Conservation (phyloP, 2,113 vertebrate genomes). For the Albula goreensis region DNA sequence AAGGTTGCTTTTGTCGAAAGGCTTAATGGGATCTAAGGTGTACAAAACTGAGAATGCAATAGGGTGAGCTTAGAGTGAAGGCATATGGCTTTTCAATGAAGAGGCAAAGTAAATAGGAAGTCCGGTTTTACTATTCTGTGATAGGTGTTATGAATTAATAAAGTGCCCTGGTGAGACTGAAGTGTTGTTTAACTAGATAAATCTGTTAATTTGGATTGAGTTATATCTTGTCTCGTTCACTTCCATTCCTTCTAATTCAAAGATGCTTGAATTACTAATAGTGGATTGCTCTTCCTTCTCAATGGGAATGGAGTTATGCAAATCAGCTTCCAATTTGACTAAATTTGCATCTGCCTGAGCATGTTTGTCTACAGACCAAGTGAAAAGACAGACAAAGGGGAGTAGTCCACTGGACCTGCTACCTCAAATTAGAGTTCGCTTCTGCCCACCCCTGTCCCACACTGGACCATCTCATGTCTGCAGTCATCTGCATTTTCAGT, state of each 20-base stretch:
- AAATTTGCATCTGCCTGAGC: neutral
- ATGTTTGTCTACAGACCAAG: neutral
- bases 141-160: neutral
- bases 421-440: too few species aligned
- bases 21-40: neutral
- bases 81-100: too few species aligned
- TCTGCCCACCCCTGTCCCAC: too few species aligned
- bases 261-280: neutral
- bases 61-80: neutral
- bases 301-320: neutral
- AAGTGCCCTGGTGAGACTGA: neutral
- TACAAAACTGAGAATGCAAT: neutral
- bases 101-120: neutral
- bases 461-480: too few species aligned
- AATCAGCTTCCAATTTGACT: neutral
- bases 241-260: neutral
- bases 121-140: neutral
- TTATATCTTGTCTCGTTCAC: neutral
- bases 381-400: neutral
- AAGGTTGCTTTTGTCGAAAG: neutral
- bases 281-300: neutral
- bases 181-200: too few species aligned
- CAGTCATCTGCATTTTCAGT: too few species aligned
- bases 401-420: neutral
- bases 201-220: neutral